Conservation (phyloP, 2,113 vertebrate genomes). For the Martes martes region DNA sequence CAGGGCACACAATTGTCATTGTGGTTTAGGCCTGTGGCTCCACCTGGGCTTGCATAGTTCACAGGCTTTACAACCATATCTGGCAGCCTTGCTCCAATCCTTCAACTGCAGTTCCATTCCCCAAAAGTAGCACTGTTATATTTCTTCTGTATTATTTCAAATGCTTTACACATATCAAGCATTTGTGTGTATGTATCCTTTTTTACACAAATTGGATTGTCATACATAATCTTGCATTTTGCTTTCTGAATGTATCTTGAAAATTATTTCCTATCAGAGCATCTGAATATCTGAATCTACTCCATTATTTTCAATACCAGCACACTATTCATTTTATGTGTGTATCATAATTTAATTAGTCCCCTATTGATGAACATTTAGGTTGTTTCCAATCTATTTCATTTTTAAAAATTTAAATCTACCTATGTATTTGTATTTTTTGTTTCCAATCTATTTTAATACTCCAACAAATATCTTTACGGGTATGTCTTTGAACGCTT, state of each 20-base stretch:
- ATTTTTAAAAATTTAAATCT: neutral
- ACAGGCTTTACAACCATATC: neutral
- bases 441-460: neutral
- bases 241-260: constrained; percentile 31
- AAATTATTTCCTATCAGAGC: neutral
- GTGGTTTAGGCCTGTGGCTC: neutral
- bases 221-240: neutral
- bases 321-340: neutral
- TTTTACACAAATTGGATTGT: neutral
- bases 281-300: neutral
- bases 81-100: neutral
- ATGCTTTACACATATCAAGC: neutral
- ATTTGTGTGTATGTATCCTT: neutral
- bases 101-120: neutral
- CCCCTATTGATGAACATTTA: neutral
- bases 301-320: neutral
- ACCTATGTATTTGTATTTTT: neutral
- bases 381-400: neutral
- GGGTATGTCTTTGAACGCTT: neutral
- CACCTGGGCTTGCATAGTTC: neutral
- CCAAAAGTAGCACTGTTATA: neutral
- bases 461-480: neutral
- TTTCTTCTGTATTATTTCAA: neutral
- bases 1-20: neutral
- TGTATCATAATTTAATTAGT: neutral